These are phyloP conservation scores for Brachyopa scutellaris DNA, from an alignment of 2,888 invertebrate species.

Conservation along the genomic window DNA sequence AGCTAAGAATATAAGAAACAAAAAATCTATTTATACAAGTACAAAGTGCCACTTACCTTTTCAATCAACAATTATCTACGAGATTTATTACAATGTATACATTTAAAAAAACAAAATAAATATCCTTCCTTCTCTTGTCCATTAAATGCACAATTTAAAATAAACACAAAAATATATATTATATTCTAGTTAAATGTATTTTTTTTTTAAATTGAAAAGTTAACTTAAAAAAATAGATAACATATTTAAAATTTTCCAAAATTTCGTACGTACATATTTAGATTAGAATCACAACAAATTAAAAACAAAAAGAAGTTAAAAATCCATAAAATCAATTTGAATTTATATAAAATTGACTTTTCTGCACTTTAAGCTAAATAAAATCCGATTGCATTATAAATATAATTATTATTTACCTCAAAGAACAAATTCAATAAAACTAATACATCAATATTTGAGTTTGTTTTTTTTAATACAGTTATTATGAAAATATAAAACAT, in stretches of 20 bases:
- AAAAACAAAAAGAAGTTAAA: conserved; percentile 16
- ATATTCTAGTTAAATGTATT: conserved; percentile 58
- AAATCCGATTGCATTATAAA: conserved; percentile 47
- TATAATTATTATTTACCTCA: conserved; percentile 35
- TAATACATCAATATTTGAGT: conserved; percentile 12
- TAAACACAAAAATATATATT: conserved; percentile 15
- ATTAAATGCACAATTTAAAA: conserved; percentile 69
- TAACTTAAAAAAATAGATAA: conserved; percentile 56
- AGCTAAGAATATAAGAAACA: conserved; percentile 37
- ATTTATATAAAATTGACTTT: conserved; percentile 13
- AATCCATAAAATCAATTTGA: background rate
- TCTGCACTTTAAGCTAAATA: conserved; percentile 53
- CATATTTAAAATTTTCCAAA: conserved; percentile 54
- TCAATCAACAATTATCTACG: conserved; percentile 70
- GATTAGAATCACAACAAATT: conserved; percentile 57
- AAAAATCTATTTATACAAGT: conserved; percentile 42
- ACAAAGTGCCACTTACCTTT: conserved; percentile 74
- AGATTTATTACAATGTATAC: conserved; percentile 59
- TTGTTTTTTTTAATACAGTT: no score
- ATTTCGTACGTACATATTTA: conserved; percentile 64
- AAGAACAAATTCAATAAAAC: conserved; percentile 23
- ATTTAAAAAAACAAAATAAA: conserved; percentile 26
- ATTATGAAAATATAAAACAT: no score
- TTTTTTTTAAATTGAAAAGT: conserved; percentile 36
- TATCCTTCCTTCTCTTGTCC: conserved; percentile 64